Percentiles rank a stretch among this genome's conserved stretches.
phyloP scores from a whole-genome alignment of 1,140 invertebrate genomes.

The Argopecten irradians region DNA sequence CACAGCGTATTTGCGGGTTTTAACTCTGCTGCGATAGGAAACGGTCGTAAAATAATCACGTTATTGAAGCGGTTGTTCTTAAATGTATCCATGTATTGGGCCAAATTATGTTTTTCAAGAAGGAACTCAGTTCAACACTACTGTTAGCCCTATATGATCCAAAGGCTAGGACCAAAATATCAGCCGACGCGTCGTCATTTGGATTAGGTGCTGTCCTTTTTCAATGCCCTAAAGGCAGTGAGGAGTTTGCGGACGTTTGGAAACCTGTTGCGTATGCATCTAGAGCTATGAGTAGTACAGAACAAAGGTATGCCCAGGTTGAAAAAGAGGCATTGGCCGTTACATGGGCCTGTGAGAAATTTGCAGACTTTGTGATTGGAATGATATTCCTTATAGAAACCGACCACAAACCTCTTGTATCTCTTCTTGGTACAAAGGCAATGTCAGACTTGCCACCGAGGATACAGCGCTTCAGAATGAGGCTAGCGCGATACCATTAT shows the following conservation, averaged over 20 bases:
- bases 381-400: neutral
- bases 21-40: no score
- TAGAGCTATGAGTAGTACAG: neutral
- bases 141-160: slow-evolving; percentile 9
- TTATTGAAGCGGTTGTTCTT: no score
- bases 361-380: slow-evolving; percentile 12
- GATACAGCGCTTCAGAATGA: slow-evolving; percentile 46
- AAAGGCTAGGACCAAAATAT: no score
- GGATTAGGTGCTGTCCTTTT: no score
- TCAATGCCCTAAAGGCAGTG: neutral
- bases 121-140: neutral
- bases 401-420: neutral
- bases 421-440: neutral
- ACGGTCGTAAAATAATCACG: no score
- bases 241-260: no score
- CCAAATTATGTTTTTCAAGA: neutral
- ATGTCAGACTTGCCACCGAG: neutral
- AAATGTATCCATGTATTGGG: no score
- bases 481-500: slow-evolving; percentile 43
- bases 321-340: slow-evolving; percentile 33
- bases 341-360: slow-evolving; percentile 38
- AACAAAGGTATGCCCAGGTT: neutral
- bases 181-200: neutral
- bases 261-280: no score
- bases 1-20: no score